phyloP scores from a whole-genome alignment of 2,797 vertebrate species.

The Xyrichtys novacula region DNA sequence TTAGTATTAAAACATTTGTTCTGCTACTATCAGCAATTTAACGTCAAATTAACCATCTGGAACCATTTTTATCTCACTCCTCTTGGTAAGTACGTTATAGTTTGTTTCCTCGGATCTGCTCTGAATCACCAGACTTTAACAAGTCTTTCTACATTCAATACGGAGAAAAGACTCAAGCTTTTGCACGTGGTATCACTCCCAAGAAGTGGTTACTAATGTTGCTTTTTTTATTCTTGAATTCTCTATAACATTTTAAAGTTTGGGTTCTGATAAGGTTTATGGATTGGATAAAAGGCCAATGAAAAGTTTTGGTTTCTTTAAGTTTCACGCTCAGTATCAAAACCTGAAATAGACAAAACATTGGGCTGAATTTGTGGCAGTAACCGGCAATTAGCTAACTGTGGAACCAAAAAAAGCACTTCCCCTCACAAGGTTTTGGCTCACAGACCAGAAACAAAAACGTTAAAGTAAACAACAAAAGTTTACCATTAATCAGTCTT shows the following conservation, averaged over 20 bases:
- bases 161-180: not conserved
- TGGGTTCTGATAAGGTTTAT: conserved; percentile 4
- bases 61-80: not conserved
- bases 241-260: not conserved
- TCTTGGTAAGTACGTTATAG: not conserved
- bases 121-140: not conserved
- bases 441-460: conserved; percentile 42
- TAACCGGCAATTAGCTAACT: conserved; percentile 77
- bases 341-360: conserved; percentile 74
- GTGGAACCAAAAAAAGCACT: conserved; percentile 71
- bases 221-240: not conserved
- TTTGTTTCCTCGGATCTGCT: not conserved
- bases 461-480: conserved; percentile 22
- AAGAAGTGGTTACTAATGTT: not conserved
- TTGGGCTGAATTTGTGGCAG: conserved; percentile 54
- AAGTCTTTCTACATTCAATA: not conserved
- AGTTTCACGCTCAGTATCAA: conserved; percentile 52
- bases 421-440: conserved; percentile 62
- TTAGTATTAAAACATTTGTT: not conserved
- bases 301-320: conserved; percentile 39
- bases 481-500: conserved; percentile 36
- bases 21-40: not conserved
- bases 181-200: not conserved
- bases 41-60: not conserved
- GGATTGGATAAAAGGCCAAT: conserved; percentile 27